A percentile compares a stretch with the other conserved stretches of the same genome.
phyloP scores from a whole-genome alignment of 2,113 vertebrate genomes.

The Ahaetulla prasina region DNA sequence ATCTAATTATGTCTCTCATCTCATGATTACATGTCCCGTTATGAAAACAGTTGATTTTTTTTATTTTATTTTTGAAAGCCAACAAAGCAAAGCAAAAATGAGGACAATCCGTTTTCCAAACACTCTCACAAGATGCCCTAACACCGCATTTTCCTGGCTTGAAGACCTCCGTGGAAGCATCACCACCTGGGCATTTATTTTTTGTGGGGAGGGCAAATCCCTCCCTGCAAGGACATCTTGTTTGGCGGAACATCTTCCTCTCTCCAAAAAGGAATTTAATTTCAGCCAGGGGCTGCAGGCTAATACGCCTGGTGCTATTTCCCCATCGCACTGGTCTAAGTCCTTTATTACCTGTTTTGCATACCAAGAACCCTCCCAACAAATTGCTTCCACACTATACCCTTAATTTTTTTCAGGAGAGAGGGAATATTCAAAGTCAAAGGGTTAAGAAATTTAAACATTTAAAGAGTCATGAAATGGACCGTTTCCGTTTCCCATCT shows the following conservation, averaged over 20 bases:
- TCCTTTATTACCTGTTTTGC: conserved; percentile 39
- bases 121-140: background rate
- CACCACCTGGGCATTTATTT: fast-evolving
- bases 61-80: background rate
- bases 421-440: conserved; percentile 51
- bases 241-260: background rate
- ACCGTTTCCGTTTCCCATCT: conserved; percentile 74
- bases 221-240: background rate
- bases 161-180: background rate
- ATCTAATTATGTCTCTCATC: background rate
- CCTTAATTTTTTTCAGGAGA: conserved; percentile 24
- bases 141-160: background rate
- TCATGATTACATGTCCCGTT: background rate
- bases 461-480: conserved; percentile 75
- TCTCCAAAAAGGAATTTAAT: background rate
- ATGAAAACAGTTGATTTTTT: background rate
- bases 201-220: background rate
- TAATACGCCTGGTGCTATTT: background rate
- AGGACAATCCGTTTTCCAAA: background rate
- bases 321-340: background rate
- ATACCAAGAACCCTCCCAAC: conserved; percentile 56
- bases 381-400: conserved; percentile 70
- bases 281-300: background rate
- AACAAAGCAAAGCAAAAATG: background rate
- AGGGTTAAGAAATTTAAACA: conserved; percentile 73